Evolutionary conservation across 2,797 vertebrate species (phyloP).

Genomic region (Danio tinwini): DNA sequence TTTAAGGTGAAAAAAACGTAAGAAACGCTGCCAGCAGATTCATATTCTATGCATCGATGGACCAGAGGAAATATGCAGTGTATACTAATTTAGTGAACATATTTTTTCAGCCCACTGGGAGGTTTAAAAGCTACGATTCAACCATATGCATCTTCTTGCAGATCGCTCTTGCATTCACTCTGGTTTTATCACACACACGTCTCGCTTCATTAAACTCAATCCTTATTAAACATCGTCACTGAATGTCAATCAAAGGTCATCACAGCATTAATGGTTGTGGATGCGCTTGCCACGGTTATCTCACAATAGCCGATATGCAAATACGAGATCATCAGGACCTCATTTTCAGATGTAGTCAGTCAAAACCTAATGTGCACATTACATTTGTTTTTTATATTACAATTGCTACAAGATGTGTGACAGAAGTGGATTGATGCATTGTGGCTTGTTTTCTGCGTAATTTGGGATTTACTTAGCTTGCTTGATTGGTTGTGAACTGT

Average conservation of each 20-base stretch:
- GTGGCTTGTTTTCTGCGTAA: no score
- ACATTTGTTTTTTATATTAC: background rate
- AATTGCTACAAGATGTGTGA: no score
- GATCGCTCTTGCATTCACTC: conserved; percentile 6
- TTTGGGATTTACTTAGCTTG: no score
- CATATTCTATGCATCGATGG: conserved; percentile 35
- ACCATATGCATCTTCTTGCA: conserved; percentile 48
- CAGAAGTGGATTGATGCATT: no score
- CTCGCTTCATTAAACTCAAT: background rate
- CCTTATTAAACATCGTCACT: conserved; percentile 2
- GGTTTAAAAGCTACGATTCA: conserved; percentile 42
- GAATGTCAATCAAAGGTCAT: conserved; percentile 20
- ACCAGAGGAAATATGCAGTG: conserved; percentile 37
- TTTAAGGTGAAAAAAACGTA: conserved; percentile 20
- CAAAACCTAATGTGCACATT: background rate
- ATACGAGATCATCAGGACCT: background rate
- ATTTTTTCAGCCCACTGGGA: conserved; percentile 40
- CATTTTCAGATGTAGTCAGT: background rate
- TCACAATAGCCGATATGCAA: background rate
- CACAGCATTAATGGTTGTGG: background rate
- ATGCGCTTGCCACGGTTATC: background rate
- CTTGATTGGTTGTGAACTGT: no score
- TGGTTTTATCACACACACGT: background rate
- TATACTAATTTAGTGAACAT: conserved; percentile 57
- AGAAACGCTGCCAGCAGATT: conserved; percentile 30